Evolutionary conservation across 2,888 invertebrate species (phyloP), one percentile per base, ranked within the genome.

Genomic region (Muschampia plurimacula): DNA sequence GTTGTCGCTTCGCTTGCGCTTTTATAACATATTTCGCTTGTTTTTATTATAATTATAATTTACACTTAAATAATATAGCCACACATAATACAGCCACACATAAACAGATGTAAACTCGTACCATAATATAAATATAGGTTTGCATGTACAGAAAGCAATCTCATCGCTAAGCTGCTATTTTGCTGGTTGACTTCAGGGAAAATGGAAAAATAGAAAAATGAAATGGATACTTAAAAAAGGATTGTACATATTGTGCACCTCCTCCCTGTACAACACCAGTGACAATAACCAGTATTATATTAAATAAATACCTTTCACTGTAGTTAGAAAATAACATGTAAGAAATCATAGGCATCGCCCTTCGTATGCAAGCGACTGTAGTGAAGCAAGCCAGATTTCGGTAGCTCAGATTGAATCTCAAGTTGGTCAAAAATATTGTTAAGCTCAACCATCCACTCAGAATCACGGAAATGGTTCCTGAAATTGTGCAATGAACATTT

Each of bases 361-460:
- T 85, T 72, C 88, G 83, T 13, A 84, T 39, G 66, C 80, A 83
- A n/a, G 84, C 80, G 28, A 86, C 82, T 52, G 88, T 77, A 39
- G 88, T 88, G 77, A 91, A 87, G 77, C 89, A 91, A 36, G 89
- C 82, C 65, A 95, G 81, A 77, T 92, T 86, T 36, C 91, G 83
- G 79, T 94, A 94, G 79, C 91, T 92, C 10, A 80, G 77, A 75
- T 89, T 83, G 63, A 77, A 74, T 66, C 82, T 80, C 72, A 90
- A 80, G 73, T 78, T 81, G 7, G 85, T 83, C 49, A 81, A 75
- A 57, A 86, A 75, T 12, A 90, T 78, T 57, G 80, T 79, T 62
- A 82, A 70, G 69, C 82, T 86, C 71, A 89, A 67, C 87, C 86
- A 89, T 62, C 80, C 71, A 69, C 84, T 82, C 6, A 86, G 74